Percentiles rank a stretch among this genome's conserved stretches.
Conservation (phyloP, 2,797 vertebrate species). For the Cetoscarus ocellatus region DNA sequence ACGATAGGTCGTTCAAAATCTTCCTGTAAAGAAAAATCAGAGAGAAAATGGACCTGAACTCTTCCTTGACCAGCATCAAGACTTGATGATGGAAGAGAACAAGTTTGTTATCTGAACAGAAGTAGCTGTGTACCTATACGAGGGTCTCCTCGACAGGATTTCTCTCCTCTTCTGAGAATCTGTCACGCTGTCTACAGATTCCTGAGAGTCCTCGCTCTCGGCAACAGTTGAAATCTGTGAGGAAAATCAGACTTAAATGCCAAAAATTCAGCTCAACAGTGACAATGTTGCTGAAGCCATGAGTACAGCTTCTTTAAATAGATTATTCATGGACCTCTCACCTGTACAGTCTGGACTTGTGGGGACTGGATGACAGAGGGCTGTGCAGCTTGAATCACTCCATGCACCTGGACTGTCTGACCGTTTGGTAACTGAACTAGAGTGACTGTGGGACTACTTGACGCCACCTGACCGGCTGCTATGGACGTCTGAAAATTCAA, state of each 20-base stretch:
- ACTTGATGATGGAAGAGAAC: no score
- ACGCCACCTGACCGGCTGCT: slow-evolving; percentile 90
- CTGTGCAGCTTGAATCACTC: slow-evolving; percentile 98
- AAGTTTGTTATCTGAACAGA: no score
- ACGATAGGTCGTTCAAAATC: slow-evolving; percentile 98
- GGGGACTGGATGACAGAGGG: slow-evolving; percentile 99
- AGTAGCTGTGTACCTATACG: slow-evolving; percentile 89
- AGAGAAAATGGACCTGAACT: not conserved
- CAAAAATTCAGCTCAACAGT: no score
- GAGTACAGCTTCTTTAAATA: slow-evolving; percentile 4
- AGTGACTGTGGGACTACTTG: slow-evolving; percentile 92
- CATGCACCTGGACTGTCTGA: slow-evolving; percentile 98
- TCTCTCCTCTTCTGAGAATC: slow-evolving; percentile 98
- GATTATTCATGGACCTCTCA: slow-evolving; percentile 59
- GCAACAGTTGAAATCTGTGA: slow-evolving; percentile 95
- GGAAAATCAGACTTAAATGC: not conserved
- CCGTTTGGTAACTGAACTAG: slow-evolving; percentile 98
- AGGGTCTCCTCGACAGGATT: slow-evolving; percentile 97
- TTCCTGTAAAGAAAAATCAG: slow-evolving; percentile 84
- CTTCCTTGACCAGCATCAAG: no score
- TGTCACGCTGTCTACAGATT: slow-evolving; percentile 98
- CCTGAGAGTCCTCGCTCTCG: slow-evolving; percentile 99
- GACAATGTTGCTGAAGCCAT: no score
- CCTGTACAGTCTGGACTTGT: slow-evolving; percentile 98
- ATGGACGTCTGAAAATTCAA: slow-evolving; percentile 88